Base-by-base conservation (phyloP, 1,140 invertebrate species). In the Solenopsis invicta region DNA sequence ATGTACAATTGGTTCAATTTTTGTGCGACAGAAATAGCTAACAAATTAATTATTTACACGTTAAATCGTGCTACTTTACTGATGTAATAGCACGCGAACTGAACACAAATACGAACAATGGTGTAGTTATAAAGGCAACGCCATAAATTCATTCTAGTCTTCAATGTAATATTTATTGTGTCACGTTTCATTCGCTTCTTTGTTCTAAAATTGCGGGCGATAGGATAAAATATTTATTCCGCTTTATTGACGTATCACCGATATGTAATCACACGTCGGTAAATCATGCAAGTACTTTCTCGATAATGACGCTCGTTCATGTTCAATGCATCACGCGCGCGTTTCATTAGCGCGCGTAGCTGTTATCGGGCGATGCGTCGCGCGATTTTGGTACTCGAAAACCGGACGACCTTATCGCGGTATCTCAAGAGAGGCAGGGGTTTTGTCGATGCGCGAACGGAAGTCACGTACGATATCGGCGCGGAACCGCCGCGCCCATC, bases 401-500 rank as follows among this genome's bases (percentile, higher is more conserved):
- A 85, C 82, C 52, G 78, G 72, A 72, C 62, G 88, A 87, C 87
- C 90, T 91, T 90, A 90, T 91, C 90, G 87, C 48, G 48, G 48
- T 52, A 88, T 91, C 90, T 67, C 54, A 89, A 74, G 89, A 67
- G 85, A 75, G 52, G 56, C 52, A 50, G 34, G 67, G 61, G 21
- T 45, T 45, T 50, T 80, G 61, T 75, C 64, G 84, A 88, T 81
- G 77, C 71, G 78, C 77, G 21, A 62, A 41, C 56, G 89, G 89
- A 91, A 89, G 90, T 84, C 82, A 89, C 80, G 64, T 87, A 89
- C 84, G 87, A 87, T 91, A 91, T 91, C 90, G 87, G 59, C 52
- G 89, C 62, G 78, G 75, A 86, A 75, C 89, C 45, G 34, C 64
- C 56, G 62, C 50, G 50, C 64, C 50, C 52, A 54, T 84, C 77